These are phyloP conservation scores for Noctua janthina DNA, from an alignment of 2,888 invertebrate species.

Conservation along the genomic window DNA sequence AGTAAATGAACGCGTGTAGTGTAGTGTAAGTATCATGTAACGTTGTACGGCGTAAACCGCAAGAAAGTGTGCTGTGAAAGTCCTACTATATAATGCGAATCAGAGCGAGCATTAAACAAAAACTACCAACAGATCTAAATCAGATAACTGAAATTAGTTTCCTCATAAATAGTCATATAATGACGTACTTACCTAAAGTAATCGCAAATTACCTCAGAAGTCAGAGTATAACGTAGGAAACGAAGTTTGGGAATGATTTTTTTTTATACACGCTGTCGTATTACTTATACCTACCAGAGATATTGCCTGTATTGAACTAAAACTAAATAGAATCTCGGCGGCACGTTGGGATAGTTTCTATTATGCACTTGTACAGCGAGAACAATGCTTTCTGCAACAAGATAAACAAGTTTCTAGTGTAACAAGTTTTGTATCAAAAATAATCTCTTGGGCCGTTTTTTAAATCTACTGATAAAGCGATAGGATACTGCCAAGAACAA, in stretches of 20 bases:
- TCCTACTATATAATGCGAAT: conserved; percentile 51
- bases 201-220: conserved; percentile 57
- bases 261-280: conserved; percentile 50
- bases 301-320: conserved; percentile 29
- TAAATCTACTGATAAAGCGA: conserved; percentile 6
- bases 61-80: conserved; percentile 58
- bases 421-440: conserved; percentile 16
- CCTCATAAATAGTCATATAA: conserved; percentile 17
- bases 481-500: conserved; percentile 8
- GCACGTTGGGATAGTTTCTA: background rate
- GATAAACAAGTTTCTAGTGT: background rate
- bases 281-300: conserved; percentile 50
- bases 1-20: conserved; percentile 24
- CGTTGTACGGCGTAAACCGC: conserved; percentile 35
- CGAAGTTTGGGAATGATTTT: conserved; percentile 65
- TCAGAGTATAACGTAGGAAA: conserved; percentile 59
- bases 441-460: background rate
- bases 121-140: conserved; percentile 33
- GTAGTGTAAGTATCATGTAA: conserved; percentile 28
- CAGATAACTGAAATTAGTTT: conserved; percentile 29
- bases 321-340: background rate
- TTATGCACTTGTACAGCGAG: conserved; percentile 10
- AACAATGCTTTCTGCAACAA: background rate
- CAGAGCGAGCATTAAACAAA: conserved; percentile 53
- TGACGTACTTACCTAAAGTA: conserved; percentile 26